Conservation (phyloP, 2,797 vertebrate species). For the Synaphobranchus kaupii region DNA sequence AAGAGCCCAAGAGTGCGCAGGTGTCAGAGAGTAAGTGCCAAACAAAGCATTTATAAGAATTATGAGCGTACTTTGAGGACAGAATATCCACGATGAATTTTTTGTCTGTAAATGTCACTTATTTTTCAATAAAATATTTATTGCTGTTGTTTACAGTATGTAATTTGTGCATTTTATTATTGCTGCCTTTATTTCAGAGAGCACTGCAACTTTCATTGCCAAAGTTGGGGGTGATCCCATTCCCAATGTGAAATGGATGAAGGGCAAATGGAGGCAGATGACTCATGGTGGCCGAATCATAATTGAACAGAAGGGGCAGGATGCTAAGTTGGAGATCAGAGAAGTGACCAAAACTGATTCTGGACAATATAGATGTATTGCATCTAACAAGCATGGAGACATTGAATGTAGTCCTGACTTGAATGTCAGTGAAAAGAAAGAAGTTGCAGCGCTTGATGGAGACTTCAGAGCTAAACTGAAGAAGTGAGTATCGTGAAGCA, state of each 20-base stretch:
- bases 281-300: slow-evolving; percentile 89
- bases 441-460: slow-evolving; percentile 74
- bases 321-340: slow-evolving; percentile 89
- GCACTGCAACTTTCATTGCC: slow-evolving; percentile 87
- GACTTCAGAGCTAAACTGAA: slow-evolving; percentile 93
- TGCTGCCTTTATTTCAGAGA: slow-evolving; percentile 58
- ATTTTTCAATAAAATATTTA: slow-evolving; percentile 1
- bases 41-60: not conserved
- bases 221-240: slow-evolving; percentile 97
- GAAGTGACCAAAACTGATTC: slow-evolving; percentile 94
- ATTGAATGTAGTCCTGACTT: slow-evolving; percentile 87
- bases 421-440: slow-evolving; percentile 87
- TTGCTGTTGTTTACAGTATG: not conserved
- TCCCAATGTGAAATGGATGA: slow-evolving; percentile 97
- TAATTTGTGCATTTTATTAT: not conserved
- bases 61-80: not conserved
- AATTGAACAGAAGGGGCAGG: slow-evolving; percentile 89
- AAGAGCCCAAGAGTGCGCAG: slow-evolving; percentile 83
- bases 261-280: slow-evolving; percentile 97
- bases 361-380: slow-evolving; percentile 92
- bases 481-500: slow-evolving; percentile 76
- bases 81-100: not conserved
- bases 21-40: slow-evolving; percentile 87
- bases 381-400: slow-evolving; percentile 90
- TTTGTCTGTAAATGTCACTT: not conserved